Evolutionary conservation across 2,113 vertebrate genomes (phyloP), one percentile per base, ranked within the genome.

Genomic region (Acanthochromis polyacanthus): DNA sequence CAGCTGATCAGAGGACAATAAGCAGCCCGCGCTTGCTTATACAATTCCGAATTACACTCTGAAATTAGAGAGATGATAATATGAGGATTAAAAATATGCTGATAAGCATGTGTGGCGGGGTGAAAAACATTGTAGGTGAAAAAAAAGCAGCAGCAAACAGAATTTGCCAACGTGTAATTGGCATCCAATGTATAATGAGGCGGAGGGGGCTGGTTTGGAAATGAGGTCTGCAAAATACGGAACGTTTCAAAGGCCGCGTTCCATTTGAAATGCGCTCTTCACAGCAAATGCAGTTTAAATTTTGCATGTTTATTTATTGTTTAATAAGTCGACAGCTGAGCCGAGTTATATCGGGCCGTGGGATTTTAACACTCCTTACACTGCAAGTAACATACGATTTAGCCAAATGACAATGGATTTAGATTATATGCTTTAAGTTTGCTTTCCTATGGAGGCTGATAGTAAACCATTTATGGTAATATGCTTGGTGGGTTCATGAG

Each of bases 391-490:
- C 71, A 64, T 53, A 76, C 75, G 36, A 81, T 83, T 77, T 72
- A 69, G 59, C 36, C 25, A 36, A 57, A 56, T 72, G 71, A 83
- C 70, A 88, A 73, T 65, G 46, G 67, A 51, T 81, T 79, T 60
- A 68, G 61, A 85, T 82, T 57, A 75, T 60, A 53, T 61, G 68
- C 58, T 72, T 65, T 57, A 71, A 57, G 4, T 82, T 83, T 72
- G 66, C 62, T 77, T 63, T 46, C 45, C 80, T 23, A 5, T 74
- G 72, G 66, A 38, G 74, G 53, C 58, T 65, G 84, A 85, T 88
- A 88, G 88, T 80, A 85, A 82, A 84, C 71, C 83, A 65, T 91
- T 86, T 82, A 80, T 82, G 85, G 46, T 86, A 88, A 91, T 87
- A 76, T 74, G 83, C 75, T 81, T 52, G 84, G 84, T 73, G 16